phyloP scores from a whole-genome alignment of 92 coral and sea anemone species.

The Epizoanthus ramosus region DNA sequence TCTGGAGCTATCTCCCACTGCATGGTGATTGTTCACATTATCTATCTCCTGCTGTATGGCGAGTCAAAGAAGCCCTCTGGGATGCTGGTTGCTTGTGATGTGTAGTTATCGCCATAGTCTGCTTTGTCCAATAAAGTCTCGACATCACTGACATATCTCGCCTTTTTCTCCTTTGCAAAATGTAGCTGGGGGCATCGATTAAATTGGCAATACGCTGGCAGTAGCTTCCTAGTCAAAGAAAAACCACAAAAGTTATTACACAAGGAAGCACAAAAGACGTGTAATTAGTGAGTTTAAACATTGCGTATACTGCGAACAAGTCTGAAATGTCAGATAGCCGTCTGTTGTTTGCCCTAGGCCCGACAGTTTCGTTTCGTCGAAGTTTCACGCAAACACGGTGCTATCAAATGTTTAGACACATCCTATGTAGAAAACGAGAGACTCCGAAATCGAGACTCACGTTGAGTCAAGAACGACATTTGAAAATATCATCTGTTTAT shows the following conservation, averaged over 20 bases:
- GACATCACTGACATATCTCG: conserved; percentile 49
- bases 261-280: background rate
- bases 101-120: conserved; percentile 37
- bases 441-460: too few relatives aligned
- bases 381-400: too few relatives aligned
- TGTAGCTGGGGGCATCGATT: conserved; percentile 61
- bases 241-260: background rate
- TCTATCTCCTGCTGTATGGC: conserved; percentile 5
- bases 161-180: conserved; percentile 67
- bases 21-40: background rate
- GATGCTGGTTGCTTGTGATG: conserved; percentile 3
- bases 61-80: conserved; percentile 36
- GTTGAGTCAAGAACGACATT: too few relatives aligned
- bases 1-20: background rate
- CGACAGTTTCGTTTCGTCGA: too few relatives aligned
- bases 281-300: background rate
- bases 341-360: too few relatives aligned
- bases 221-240: conserved; percentile 50
- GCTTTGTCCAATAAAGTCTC: conserved; percentile 51
- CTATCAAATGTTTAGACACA: too few relatives aligned
- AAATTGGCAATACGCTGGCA: conserved; percentile 69
- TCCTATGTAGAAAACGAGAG: too few relatives aligned
- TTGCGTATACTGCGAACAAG: too few relatives aligned
- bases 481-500: too few relatives aligned
- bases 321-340: too few relatives aligned